Percentiles rank a stretch among this genome's conserved stretches.
Conservation (phyloP, 2,888 invertebrate species). For the Sisyra nigra region DNA sequence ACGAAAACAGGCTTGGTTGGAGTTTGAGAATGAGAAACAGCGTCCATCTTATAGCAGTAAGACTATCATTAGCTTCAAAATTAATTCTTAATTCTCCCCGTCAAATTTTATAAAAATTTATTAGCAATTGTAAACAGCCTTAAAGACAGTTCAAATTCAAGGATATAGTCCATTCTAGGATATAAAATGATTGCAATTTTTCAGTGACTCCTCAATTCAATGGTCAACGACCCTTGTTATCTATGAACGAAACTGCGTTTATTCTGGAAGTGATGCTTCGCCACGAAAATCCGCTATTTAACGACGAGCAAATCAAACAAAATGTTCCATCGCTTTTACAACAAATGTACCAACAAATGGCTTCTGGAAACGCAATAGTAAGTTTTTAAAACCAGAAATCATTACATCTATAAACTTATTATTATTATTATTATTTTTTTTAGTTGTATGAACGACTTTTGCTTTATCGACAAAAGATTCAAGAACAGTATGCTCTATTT, state of each 20-base stretch:
- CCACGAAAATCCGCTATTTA: constrained; percentile 46
- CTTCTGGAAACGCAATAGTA: too few species aligned
- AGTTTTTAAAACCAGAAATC: too few species aligned
- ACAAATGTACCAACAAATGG: constrained; percentile 30
- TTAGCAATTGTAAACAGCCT: background rate
- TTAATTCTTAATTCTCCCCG: background rate
- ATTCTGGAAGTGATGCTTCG: constrained; percentile 34
- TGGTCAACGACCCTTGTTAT: constrained; percentile 15
- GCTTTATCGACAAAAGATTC: too few species aligned
- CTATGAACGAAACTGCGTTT: constrained; percentile 11
- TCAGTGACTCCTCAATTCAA: background rate
- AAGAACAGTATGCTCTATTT: too few species aligned
- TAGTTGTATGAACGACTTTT: too few species aligned
- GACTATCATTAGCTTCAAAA: constrained; percentile 13
- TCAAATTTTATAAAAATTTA: background rate
- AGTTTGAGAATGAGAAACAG: constrained; percentile 85
- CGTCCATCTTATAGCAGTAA: constrained; percentile 28
- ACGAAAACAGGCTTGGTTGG: constrained; percentile 90
- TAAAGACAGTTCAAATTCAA: background rate
- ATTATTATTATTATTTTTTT: too few species aligned
- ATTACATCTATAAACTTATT: too few species aligned
- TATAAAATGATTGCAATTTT: too few species aligned
- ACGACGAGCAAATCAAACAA: constrained; percentile 39
- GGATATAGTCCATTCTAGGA: too few species aligned
- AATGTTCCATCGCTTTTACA: constrained; percentile 38